Percentiles rank a stretch among this genome's conserved stretches.
Evolutionary conservation across 2,797 vertebrate genomes (phyloP).

Genomic region (Nasua narica): DNA sequence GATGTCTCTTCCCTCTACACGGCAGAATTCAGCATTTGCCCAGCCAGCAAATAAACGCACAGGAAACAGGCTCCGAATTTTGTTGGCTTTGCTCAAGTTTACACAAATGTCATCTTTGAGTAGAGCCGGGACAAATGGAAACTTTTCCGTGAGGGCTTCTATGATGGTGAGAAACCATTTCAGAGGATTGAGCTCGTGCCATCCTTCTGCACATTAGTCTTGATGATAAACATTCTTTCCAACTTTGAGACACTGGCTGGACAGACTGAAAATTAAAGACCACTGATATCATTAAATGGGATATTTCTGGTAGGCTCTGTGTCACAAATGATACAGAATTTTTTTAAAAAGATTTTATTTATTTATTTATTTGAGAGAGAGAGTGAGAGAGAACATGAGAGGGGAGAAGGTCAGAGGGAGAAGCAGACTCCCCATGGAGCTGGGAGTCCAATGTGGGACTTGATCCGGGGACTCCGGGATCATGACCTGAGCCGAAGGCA

Average conservation of each 20-base stretch:
- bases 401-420: no score
- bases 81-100: slow-evolving; percentile 19
- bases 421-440: no score
- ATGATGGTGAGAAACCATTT: background rate
- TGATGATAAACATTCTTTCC: slow-evolving; percentile 6
- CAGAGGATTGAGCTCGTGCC: background rate
- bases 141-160: background rate
- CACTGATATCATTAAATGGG: background rate
- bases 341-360: no score
- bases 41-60: slow-evolving; percentile 25
- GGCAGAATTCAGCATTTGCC: background rate
- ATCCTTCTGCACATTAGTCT: background rate
- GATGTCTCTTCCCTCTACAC: background rate
- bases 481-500: no score
- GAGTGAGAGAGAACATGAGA: no score
- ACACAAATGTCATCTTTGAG: background rate
- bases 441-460: no score
- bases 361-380: no score
- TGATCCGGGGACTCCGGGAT: no score
- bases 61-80: slow-evolving; percentile 16
- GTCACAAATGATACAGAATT: background rate
- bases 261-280: background rate
- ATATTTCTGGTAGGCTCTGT: background rate
- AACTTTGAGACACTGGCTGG: background rate
- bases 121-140: background rate